Percentiles rank a stretch among this genome's conserved stretches.
These are phyloP conservation scores for Rhinoraja longicauda DNA, from an alignment of 2,797 vertebrate species.

Conservation along the genomic window DNA sequence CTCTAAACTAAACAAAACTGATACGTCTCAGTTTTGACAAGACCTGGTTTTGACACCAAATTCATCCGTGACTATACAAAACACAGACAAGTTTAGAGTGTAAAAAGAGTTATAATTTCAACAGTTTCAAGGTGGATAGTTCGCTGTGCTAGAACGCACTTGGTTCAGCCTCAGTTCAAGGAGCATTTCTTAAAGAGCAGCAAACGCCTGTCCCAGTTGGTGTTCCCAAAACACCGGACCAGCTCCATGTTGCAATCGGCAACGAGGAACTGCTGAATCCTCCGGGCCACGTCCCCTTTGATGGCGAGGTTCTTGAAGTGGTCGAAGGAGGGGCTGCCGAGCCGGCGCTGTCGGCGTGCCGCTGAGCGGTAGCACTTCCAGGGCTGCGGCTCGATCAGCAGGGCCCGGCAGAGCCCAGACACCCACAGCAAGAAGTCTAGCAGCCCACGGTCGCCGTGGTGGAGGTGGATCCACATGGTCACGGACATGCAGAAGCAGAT, in stretches of 20 bases:
- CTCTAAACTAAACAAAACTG: background rate
- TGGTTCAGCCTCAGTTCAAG: background rate
- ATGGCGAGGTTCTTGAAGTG: conserved; percentile 76
- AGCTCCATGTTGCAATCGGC: conserved; percentile 72
- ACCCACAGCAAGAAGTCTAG: conserved; percentile 67
- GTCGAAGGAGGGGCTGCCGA: conserved; percentile 77
- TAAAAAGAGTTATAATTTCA: background rate
- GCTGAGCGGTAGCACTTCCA: conserved; percentile 90
- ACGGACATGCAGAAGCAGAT: conserved; percentile 82
- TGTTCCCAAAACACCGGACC: conserved; percentile 73
- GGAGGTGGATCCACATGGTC: conserved; percentile 96
- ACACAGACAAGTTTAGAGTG: background rate
- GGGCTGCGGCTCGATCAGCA: conserved; percentile 86
- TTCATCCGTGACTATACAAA: background rate
- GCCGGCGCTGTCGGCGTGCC: conserved; percentile 75
- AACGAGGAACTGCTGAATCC: conserved; percentile 68
- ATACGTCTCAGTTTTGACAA: background rate
- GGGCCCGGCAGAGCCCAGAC: conserved; percentile 64
- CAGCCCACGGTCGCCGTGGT: conserved; percentile 78
- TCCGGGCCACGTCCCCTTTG: conserved; percentile 64
- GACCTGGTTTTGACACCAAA: background rate
- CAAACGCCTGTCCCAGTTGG: conserved; percentile 78
- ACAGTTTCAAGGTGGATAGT: background rate
- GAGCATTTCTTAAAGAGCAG: conserved; percentile 64
- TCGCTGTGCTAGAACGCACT: background rate